Base-by-base conservation (phyloP, 2,888 invertebrate genomes). In the Catocala fraxini region DNA sequence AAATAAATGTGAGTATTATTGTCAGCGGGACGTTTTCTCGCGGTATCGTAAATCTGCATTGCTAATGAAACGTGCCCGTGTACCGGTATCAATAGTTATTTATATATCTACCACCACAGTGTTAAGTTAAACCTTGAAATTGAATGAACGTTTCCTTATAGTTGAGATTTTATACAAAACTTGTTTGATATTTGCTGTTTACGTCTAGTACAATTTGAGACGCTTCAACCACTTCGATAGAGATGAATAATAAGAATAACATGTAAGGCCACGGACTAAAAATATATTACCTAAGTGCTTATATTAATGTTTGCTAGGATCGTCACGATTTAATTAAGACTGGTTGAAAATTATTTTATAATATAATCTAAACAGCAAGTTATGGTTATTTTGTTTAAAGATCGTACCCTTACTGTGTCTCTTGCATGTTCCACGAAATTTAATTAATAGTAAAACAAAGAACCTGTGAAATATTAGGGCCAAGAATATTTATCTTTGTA, bases 31-130 rank as follows among this genome's bases (percentile, higher is more conserved):
- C 68, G 72, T 71, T 78, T 81, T 75, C 78, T 75, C 70, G 77
- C 43, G 63, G 70, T 66, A 72, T 73, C 71, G 68, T 61, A 69
- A 74, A 85, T 84, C 79, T 82, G 82, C 81, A 84, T 77, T 82
- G 81, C 82, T 82, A 84, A 85, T 85, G 77, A 71, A 79, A 71
- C 73, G 63, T 69, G 75, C 67, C 73, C 73, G 75, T 64, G 73
- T 72, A 72, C 72, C 75, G 74, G 74, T 79, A 81, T 79, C 79
- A 67, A 64, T 75, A 59, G 72, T 77, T 81, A 77, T 76, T 74
- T 74, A 76, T 52, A 59, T 72, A 62, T 61, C 57, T 58, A 65
- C 63, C 56, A 47, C 35, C 65, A 58, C 65, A 68, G 69, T 67
- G 64, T 70, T 65, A 47, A 52, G 53, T 66, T 69, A 65, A 62